Percentiles rank a stretch among this genome's conserved stretches.
Conservation (phyloP, 37 sponge, comb jelly and placozoan genomes). For the Crambe crambe region DNA sequence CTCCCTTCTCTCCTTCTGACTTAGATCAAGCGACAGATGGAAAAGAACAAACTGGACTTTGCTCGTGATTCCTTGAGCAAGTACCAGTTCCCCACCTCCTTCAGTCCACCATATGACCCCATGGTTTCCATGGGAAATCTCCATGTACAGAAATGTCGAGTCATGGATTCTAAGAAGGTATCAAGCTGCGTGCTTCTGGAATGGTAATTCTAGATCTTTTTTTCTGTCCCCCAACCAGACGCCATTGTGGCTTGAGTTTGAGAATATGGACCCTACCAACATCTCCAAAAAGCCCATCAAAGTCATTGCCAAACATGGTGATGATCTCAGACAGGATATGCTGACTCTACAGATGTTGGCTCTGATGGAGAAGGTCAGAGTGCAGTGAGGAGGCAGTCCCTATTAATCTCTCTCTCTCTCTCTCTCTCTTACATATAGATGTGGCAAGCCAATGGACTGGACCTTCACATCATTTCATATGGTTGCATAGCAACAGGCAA, state of each 20-base stretch:
- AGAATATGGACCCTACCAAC: constrained; percentile 66
- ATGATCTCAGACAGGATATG: constrained; percentile 95
- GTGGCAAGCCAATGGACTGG: constrained; percentile 83
- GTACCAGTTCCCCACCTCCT: constrained; percentile 44
- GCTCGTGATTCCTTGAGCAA: constrained; percentile 42
- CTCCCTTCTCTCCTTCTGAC: neutral
- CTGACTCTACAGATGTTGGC: constrained; percentile 91
- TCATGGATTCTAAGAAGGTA: constrained; percentile 96
- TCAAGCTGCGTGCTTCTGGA: neutral
- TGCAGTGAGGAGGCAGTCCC: neutral
- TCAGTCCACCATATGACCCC: constrained; percentile 77
- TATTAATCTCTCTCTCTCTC: too few species aligned
- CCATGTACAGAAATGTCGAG: constrained; percentile 44
- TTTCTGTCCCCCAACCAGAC: constrained; percentile 44
- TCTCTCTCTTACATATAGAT: constrained; percentile 30
- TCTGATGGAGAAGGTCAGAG: constrained; percentile 86
- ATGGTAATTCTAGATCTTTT: neutral
- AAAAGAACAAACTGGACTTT: constrained; percentile 50
- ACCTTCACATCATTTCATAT: constrained; percentile 91
- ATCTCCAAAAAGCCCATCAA: constrained; percentile 51
- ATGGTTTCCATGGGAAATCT: constrained; percentile 63
- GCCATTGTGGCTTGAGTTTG: constrained; percentile 93
- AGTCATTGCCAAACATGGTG: constrained; percentile 89
- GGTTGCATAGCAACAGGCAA: constrained; percentile 94
- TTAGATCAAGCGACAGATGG: constrained; percentile 57